phyloP scores from a whole-genome alignment of 2,113 vertebrate genomes.

The Dicentrarchus labrax region DNA sequence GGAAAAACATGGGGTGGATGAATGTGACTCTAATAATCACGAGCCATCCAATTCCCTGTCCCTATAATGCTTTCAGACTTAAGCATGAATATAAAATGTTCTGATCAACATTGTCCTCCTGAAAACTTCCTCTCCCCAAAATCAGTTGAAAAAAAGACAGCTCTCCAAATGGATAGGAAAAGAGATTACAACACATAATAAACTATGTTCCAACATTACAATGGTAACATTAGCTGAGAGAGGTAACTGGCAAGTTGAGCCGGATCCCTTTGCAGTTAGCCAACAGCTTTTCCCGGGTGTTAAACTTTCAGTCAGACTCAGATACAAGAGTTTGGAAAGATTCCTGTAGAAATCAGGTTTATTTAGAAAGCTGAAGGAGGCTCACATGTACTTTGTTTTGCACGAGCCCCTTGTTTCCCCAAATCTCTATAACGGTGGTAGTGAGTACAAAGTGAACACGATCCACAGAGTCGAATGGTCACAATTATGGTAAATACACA shows the following conservation, averaged over 20 bases:
- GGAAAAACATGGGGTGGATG: constrained; percentile 39
- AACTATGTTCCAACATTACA: background rate
- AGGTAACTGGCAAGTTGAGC: background rate
- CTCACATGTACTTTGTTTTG: too few relatives aligned
- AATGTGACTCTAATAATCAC: constrained; percentile 32
- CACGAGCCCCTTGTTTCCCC: too few relatives aligned
- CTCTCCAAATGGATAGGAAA: too few relatives aligned
- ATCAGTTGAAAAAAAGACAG: too few relatives aligned
- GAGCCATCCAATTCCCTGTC: background rate
- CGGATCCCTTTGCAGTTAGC: background rate
- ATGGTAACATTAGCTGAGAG: background rate
- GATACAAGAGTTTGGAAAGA: too few relatives aligned
- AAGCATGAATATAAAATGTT: background rate
- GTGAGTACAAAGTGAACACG: too few relatives aligned
- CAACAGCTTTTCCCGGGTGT: too few relatives aligned
- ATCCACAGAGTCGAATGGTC: too few relatives aligned
- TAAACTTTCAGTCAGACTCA: background rate
- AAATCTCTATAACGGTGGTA: too few relatives aligned
- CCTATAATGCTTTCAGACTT: background rate
- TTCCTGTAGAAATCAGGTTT: too few relatives aligned
- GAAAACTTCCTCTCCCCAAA: background rate
- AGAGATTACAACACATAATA: background rate
- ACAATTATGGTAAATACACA: too few relatives aligned
- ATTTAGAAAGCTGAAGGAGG: too few relatives aligned
- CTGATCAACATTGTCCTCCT: background rate